These are phyloP conservation scores for Phylloscopus collybita DNA, from an alignment of 2,797 vertebrate species.

Conservation along the genomic window DNA sequence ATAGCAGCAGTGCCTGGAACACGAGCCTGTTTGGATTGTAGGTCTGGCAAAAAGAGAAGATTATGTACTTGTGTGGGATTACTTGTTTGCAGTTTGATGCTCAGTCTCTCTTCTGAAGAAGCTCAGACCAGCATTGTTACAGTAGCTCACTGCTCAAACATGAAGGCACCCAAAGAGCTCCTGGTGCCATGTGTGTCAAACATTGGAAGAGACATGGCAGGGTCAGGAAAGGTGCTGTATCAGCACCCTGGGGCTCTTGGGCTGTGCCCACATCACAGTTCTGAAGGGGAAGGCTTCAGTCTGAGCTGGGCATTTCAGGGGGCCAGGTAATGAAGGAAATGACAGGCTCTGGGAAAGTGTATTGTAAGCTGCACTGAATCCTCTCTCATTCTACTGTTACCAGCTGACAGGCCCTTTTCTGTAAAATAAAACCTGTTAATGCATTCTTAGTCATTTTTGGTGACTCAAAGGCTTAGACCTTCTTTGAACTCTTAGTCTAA, in stretches of 20 bases:
- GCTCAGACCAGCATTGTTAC: not conserved
- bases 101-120: not conserved
- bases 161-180: not conserved
- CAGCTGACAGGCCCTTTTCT: not conserved
- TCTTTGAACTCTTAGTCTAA: not conserved
- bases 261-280: rapidly evolving
- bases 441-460: not conserved
- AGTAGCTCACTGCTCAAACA: not conserved
- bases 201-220: not conserved
- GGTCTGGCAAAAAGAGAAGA: not conserved
- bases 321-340: not conserved
- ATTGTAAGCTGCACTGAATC: not conserved
- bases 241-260: rapidly evolving
- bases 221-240: not conserved
- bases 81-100: not conserved
- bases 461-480: constrained; percentile 21
- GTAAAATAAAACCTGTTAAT: not conserved
- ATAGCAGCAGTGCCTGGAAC: not conserved
- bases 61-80: not conserved
- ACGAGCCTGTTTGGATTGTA: not conserved
- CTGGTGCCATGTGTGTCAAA: not conserved
- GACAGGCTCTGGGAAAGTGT: not conserved
- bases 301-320: not conserved
- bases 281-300: not conserved
- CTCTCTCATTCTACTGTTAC: not conserved